Evolutionary conservation across 2,113 vertebrate genomes (phyloP).

Genomic region (Pelodiscus sinensis): DNA sequence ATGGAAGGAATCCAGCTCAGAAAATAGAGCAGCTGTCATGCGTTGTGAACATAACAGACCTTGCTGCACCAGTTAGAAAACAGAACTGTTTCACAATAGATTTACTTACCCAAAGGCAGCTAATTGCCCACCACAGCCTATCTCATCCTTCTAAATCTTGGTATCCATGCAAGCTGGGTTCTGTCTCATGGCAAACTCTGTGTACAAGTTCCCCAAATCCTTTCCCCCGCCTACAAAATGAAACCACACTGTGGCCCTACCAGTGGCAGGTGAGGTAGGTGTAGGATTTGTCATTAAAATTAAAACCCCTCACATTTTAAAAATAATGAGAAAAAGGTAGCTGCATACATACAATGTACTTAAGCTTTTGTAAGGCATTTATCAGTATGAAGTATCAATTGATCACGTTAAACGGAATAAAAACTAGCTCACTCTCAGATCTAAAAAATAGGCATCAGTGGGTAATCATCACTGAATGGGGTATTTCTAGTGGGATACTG

Average conservation of each 20-base stretch:
- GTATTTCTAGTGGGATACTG: background rate
- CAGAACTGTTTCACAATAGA: background rate
- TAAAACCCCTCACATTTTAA: background rate
- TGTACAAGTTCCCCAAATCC: background rate
- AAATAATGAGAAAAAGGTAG: background rate
- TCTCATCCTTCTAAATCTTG: background rate
- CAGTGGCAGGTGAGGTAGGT: background rate
- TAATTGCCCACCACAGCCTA: background rate
- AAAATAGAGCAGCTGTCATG: background rate
- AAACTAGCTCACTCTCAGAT: background rate
- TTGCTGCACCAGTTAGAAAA: no score
- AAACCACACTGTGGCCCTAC: background rate
- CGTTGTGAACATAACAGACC: background rate
- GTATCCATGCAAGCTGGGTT: background rate
- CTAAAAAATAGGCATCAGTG: background rate
- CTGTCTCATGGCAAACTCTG: background rate
- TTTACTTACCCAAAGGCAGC: background rate
- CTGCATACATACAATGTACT: background rate
- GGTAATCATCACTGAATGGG: background rate
- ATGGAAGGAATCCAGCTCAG: background rate
- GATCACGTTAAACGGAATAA: background rate
- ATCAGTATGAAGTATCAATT: background rate
- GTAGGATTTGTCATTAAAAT: background rate
- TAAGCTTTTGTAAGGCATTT: background rate
- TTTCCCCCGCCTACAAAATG: background rate